Evolutionary conservation across 2,888 invertebrate species (phyloP).

Genomic region (Colletes collaris): DNA sequence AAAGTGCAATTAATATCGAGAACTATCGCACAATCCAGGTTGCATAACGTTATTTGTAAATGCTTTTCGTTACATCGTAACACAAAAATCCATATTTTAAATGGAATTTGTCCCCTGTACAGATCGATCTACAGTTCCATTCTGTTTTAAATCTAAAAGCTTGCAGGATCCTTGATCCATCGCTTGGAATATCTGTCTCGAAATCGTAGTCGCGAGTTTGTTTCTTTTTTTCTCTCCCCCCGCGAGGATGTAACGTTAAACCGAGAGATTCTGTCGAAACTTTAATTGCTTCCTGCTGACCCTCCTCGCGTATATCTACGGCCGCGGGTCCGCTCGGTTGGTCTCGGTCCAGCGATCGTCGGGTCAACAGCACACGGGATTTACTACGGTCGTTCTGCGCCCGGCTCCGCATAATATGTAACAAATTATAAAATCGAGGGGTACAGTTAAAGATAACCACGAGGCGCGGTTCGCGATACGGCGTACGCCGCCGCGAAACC

Average conservation of each 20-base stretch:
- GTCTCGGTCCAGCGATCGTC: constrained; percentile 79
- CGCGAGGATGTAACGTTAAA: constrained; percentile 28
- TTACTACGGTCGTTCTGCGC: constrained; percentile 69
- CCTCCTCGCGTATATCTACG: constrained; percentile 65
- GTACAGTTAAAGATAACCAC: constrained; percentile 65
- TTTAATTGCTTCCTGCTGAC: constrained; percentile 77
- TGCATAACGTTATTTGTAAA: too few relatives aligned
- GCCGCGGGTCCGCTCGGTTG: constrained; percentile 64
- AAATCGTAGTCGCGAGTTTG: constrained; percentile 18
- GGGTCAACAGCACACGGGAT: constrained; percentile 80
- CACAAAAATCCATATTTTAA: too few relatives aligned
- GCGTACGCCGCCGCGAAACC: neutral
- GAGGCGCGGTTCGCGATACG: constrained; percentile 19
- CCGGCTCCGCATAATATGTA: constrained; percentile 72
- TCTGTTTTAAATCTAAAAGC: too few relatives aligned
- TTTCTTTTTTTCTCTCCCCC: constrained; percentile 6
- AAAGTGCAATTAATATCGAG: too few relatives aligned
- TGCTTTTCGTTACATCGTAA: too few relatives aligned
- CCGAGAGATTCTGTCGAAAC: constrained; percentile 64
- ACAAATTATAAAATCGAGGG: constrained; percentile 73
- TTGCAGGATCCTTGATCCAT: too few relatives aligned
- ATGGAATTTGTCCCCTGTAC: too few relatives aligned
- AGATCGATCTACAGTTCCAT: too few relatives aligned
- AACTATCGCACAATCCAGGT: too few relatives aligned
- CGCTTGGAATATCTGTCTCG: neutral